Conservation (phyloP, 1,140 invertebrate species). For the Belonocnema kinseyi region DNA sequence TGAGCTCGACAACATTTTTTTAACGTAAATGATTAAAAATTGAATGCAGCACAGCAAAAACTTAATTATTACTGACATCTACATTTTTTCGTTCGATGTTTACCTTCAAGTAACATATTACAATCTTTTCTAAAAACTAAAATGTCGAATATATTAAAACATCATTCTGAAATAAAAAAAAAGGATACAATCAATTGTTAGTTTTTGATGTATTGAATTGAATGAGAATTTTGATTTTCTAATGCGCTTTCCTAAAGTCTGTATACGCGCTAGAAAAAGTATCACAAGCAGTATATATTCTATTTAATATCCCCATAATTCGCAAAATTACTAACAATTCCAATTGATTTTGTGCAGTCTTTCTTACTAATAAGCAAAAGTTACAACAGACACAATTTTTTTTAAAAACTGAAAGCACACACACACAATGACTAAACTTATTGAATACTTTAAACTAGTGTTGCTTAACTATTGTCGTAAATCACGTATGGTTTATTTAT, state of each 20-base stretch:
- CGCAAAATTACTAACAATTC: no score
- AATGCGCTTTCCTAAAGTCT: not conserved
- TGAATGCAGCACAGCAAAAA: no score
- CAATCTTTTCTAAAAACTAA: no score
- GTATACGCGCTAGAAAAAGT: not conserved
- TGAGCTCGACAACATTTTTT: no score
- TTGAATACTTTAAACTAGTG: not conserved
- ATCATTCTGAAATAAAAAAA: not conserved
- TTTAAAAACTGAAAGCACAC: not conserved
- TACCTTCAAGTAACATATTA: no score
- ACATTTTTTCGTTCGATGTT: no score
- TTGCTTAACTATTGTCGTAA: slow-evolving; percentile 7
- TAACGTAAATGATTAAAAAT: no score
- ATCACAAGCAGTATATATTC: not conserved
- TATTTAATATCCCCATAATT: not conserved
- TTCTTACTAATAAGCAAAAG: not conserved
- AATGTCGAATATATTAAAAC: not conserved
- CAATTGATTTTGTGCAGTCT: no score
- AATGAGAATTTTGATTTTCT: not conserved
- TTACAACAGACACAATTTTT: not conserved
- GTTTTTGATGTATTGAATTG: not conserved
- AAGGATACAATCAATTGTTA: not conserved
- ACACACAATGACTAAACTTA: not conserved
- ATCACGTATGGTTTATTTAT: slow-evolving; percentile 1
- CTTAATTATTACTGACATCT: no score